Percentiles rank a stretch among this genome's conserved stretches.
Evolutionary conservation across 2,797 vertebrate species (phyloP).

Genomic region (Mustela erminea): DNA sequence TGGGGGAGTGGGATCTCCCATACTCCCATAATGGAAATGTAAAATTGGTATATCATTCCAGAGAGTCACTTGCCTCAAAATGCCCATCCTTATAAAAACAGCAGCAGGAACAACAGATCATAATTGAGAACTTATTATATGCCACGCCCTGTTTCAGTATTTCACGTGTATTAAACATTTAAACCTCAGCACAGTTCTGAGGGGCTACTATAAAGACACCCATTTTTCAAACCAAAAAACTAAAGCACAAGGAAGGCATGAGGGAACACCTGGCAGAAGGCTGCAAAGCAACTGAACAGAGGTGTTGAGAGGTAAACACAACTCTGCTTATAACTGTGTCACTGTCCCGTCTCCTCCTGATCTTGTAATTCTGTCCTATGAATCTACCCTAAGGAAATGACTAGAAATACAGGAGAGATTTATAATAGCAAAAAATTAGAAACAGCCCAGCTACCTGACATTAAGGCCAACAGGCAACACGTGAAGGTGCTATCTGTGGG

Average conservation of each 20-base stretch:
- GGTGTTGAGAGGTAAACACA: background rate
- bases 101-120: background rate
- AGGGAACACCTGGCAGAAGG: background rate
- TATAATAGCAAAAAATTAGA: conserved; percentile 23
- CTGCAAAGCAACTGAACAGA: background rate
- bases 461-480: background rate
- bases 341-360: background rate
- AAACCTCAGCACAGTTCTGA: background rate
- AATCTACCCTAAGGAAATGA: background rate
- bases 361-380: background rate
- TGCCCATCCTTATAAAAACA: background rate
- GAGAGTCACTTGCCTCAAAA: conserved; percentile 22
- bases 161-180: background rate
- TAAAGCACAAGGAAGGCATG: background rate
- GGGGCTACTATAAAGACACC: background rate
- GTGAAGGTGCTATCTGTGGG: background rate
- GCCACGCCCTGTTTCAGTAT: background rate
- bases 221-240: background rate
- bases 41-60: background rate
- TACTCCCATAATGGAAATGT: background rate
- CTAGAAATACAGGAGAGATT: background rate
- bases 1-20: background rate
- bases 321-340: background rate
- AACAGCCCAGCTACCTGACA: background rate
- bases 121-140: background rate